Evolutionary conservation across 53 echinoderm and acorn worm species (phyloP).

Genomic region (Arbacia lixula): DNA sequence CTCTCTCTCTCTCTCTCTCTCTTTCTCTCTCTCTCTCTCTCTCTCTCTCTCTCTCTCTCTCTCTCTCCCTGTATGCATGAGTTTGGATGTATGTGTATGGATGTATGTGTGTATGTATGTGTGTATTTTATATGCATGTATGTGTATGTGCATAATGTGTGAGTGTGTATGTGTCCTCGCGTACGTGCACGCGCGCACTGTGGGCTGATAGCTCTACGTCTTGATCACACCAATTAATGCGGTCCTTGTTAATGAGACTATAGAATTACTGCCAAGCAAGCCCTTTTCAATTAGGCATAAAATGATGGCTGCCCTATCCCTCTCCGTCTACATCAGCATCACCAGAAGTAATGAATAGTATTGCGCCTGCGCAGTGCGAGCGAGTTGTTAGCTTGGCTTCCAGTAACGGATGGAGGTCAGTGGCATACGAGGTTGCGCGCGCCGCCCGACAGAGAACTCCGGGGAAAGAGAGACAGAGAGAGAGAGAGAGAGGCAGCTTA

Average conservation of each 20-base stretch:
- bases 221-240: conserved; percentile 59
- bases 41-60: too few relatives aligned
- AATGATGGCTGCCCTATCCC: conserved; percentile 6
- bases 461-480: background rate
- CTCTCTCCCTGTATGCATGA: too few relatives aligned
- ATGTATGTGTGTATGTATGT: too few relatives aligned
- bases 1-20: too few relatives aligned
- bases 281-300: conserved; percentile 46
- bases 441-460: background rate
- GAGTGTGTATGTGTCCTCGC: conserved; percentile 5
- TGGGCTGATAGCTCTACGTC: too few relatives aligned
- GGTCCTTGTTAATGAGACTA: conserved; percentile 53
- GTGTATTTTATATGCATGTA: too few relatives aligned
- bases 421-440: conserved; percentile 4
- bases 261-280: conserved; percentile 33
- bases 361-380: conserved; percentile 54
- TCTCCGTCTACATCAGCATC: conserved; percentile 10
- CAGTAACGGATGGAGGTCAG: conserved; percentile 27
- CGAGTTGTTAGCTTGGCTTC: background rate
- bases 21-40: too few relatives aligned
- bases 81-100: too few relatives aligned
- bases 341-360: conserved; percentile 44
- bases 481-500: too few relatives aligned
- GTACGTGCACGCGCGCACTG: too few relatives aligned
- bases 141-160: too few relatives aligned